Evolutionary conservation across 2,797 vertebrate species (phyloP).

Genomic region (Amniataba percoides): DNA sequence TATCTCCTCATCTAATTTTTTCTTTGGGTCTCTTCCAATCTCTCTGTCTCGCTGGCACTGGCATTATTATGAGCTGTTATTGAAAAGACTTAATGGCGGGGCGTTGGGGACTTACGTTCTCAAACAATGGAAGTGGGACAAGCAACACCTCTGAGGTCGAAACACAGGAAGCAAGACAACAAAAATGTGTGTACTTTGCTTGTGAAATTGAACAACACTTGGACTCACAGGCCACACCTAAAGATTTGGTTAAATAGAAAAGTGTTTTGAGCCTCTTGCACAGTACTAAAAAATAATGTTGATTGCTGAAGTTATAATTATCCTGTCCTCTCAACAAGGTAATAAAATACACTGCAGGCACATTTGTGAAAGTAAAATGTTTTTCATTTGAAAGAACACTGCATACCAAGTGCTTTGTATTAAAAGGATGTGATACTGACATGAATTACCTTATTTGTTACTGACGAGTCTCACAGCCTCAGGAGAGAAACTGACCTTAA

Average conservation of each 20-base stretch:
- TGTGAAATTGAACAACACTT: constrained; percentile 5
- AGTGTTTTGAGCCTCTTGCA: neutral
- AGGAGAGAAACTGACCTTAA: constrained; percentile 24
- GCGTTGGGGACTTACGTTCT: neutral
- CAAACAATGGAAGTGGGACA: constrained; percentile 64
- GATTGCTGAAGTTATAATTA: neutral
- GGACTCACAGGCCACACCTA: neutral
- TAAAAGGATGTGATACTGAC: neutral
- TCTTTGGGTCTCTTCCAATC: neutral
- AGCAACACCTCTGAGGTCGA: constrained; percentile 41
- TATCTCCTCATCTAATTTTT: neutral
- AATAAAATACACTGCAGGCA: neutral
- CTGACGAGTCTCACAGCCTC: constrained; percentile 24
- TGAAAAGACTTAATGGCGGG: constrained; percentile 18
- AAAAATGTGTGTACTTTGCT: constrained; percentile 1
- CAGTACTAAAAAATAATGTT: neutral
- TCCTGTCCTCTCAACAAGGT: neutral
- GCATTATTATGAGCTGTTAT: neutral
- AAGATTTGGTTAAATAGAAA: neutral
- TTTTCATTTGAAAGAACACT: neutral
- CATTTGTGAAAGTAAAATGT: neutral
- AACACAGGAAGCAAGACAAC: constrained; percentile 4
- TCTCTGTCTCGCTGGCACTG: neutral
- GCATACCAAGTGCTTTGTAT: neutral
- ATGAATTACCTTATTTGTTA: neutral